These are phyloP conservation scores for Drosophila testacea DNA, from an alignment of 2,888 invertebrate genomes.

Conservation along the genomic window DNA sequence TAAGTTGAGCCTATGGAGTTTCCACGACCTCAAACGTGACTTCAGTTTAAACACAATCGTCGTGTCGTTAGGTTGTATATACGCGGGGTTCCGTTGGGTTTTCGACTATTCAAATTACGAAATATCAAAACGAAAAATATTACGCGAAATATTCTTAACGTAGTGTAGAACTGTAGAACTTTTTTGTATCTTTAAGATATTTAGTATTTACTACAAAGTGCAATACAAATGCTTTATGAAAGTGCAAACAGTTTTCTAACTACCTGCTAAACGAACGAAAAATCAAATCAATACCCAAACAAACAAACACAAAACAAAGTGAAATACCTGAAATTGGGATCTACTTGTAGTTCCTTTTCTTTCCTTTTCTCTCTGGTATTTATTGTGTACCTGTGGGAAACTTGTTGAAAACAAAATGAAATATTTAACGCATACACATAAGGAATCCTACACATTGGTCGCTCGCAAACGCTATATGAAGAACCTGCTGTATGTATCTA, in stretches of 20 bases:
- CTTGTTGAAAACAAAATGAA: conserved; percentile 72
- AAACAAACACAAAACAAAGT: conserved; percentile 51
- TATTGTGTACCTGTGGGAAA: conserved; percentile 34
- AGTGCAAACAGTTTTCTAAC: conserved; percentile 61
- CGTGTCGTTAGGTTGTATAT: conserved; percentile 72
- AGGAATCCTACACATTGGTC: conserved; percentile 85
- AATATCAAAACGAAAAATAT: conserved; percentile 15
- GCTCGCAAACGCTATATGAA: conserved; percentile 85
- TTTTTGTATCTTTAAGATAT: conserved; percentile 49
- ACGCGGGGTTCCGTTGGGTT: conserved; percentile 45
- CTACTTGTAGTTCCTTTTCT: background rate
- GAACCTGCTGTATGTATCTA: conserved; percentile 84
- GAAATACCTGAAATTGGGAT: conserved; percentile 54
- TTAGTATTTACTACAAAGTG: conserved; percentile 18
- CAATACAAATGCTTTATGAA: conserved; percentile 31
- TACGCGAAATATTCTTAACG: conserved; percentile 15
- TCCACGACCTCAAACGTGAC: conserved; percentile 9
- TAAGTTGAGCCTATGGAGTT: conserved; percentile 31
- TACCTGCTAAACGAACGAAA: conserved; percentile 55
- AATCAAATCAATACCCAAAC: conserved; percentile 26
- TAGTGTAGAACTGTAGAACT: conserved; percentile 29
- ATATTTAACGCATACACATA: conserved; percentile 82
- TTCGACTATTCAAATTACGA: conserved; percentile 13
- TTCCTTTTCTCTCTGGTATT: conserved; percentile 12
- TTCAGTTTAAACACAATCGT: conserved; percentile 59